phyloP scores from a whole-genome alignment of 2,888 invertebrate genomes.

The Eristalinus sepulchralis region DNA sequence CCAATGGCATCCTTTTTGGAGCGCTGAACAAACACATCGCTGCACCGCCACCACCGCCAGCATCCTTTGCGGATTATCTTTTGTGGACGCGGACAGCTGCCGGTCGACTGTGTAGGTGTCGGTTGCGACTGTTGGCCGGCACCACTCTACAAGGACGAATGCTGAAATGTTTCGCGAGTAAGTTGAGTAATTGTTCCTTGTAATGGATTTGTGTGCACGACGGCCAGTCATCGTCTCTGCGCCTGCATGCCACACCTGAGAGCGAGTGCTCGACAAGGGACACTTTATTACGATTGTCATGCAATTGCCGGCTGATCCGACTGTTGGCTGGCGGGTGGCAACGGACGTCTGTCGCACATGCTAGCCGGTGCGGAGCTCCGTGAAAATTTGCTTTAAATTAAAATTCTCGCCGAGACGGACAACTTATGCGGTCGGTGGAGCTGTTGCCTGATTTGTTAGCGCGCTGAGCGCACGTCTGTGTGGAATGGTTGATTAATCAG shows the following conservation, averaged over 20 bases:
- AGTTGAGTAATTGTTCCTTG: conserved; percentile 50
- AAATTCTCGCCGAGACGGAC: conserved; percentile 3
- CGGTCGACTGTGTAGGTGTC: neutral
- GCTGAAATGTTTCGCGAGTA: conserved; percentile 33
- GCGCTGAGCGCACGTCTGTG: neutral
- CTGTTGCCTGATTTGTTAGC: neutral
- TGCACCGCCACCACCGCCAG: neutral
- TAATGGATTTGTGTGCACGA: conserved; percentile 49
- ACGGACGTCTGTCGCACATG: conserved; percentile 23
- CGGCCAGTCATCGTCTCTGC: neutral
- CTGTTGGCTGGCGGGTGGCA: conserved; percentile 45
- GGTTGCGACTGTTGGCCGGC: neutral
- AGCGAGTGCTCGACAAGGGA: conserved; percentile 36
- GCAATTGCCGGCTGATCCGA: conserved; percentile 50
- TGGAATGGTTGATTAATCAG: neutral
- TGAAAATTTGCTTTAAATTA: conserved; percentile 41
- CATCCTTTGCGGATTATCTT: conserved; percentile 41
- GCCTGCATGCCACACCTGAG: neutral
- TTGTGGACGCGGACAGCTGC: conserved; percentile 11
- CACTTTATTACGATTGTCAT: conserved; percentile 46
- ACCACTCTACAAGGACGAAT: conserved; percentile 14
- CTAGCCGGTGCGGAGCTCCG: conserved; percentile 16
- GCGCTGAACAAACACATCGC: conserved; percentile 38
- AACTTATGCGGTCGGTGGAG: neutral
- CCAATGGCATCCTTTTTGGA: conserved; percentile 39